Percentiles rank a stretch among this genome's conserved stretches.
Conservation (phyloP, 2,888 invertebrate species). For the Harpagoxenus sublaevis region DNA sequence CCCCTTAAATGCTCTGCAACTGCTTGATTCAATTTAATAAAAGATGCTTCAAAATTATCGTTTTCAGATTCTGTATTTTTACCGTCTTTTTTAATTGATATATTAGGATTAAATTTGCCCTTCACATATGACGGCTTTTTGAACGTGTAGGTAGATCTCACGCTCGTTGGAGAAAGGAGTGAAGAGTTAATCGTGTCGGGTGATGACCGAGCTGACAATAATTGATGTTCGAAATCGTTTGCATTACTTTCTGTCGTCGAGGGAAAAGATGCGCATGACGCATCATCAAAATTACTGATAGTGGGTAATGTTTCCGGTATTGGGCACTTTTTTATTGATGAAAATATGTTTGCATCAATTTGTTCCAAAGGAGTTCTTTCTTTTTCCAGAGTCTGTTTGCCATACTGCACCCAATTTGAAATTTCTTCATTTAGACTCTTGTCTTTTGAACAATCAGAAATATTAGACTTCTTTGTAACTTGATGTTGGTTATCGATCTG, state of each 20-base stretch:
- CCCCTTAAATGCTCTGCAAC: neutral
- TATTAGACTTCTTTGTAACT: neutral
- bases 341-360: too few relatives aligned
- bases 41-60: neutral
- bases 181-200: neutral
- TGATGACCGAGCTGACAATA: neutral
- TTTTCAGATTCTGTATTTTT: neutral
- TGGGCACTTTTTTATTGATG: too few relatives aligned
- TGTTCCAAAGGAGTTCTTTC: too few relatives aligned
- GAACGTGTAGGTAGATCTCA: neutral
- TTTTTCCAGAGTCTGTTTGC: too few relatives aligned
- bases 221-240: neutral
- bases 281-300: too few relatives aligned
- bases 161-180: neutral
- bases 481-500: neutral
- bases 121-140: neutral
- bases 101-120: constrained; percentile 8
- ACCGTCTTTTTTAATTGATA: neutral
- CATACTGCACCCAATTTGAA: too few relatives aligned
- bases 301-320: too few relatives aligned
- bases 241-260: neutral
- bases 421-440: neutral
- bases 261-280: too few relatives aligned
- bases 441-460: neutral
- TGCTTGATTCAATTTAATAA: neutral